phyloP scores from a whole-genome alignment of 2,797 vertebrate genomes.

The Bovichtus variegatus region DNA sequence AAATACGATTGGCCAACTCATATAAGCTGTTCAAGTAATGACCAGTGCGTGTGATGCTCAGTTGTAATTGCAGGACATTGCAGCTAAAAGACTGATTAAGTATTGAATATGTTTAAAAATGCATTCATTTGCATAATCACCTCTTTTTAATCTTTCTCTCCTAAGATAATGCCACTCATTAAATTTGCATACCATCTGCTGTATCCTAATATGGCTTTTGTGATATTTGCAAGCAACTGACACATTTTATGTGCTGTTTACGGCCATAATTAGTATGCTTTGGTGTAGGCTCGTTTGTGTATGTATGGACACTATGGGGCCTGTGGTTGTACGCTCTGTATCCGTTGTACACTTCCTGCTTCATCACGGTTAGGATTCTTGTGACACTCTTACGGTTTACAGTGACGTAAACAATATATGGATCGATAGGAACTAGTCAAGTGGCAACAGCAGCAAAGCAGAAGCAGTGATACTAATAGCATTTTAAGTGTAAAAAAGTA shows the following conservation, averaged over 20 bases:
- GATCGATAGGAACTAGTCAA: neutral
- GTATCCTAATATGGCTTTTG: slow-evolving; percentile 20
- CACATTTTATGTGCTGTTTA: slow-evolving; percentile 33
- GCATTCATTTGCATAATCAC: slow-evolving; percentile 55
- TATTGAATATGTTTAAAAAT: slow-evolving; percentile 14
- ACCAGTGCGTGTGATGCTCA: neutral
- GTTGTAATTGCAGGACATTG: slow-evolving; percentile 10
- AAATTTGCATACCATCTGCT: slow-evolving; percentile 51
- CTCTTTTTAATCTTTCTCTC: slow-evolving; percentile 46
- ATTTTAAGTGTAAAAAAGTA: neutral
- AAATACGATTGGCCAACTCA: neutral
- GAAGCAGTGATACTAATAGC: neutral
- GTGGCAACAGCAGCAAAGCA: neutral
- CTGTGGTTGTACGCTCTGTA: neutral
- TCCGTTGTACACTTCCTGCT: neutral
- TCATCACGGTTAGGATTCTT: neutral
- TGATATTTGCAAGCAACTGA: slow-evolving; percentile 39
- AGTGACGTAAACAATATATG: neutral
- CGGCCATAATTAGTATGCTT: slow-evolving; percentile 26
- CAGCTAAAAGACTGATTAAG: slow-evolving; percentile 11
- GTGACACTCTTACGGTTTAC: neutral
- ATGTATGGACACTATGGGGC: slow-evolving; percentile 5
- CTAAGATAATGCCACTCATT: slow-evolving; percentile 49
- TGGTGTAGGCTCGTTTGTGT: slow-evolving; percentile 3
- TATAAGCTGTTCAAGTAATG: slow-evolving; percentile 2